A percentile compares a stretch with the other conserved stretches of the same genome.
Conservation (phyloP, 2,113 vertebrate species). For the Chamaetylas fuelleborni region DNA sequence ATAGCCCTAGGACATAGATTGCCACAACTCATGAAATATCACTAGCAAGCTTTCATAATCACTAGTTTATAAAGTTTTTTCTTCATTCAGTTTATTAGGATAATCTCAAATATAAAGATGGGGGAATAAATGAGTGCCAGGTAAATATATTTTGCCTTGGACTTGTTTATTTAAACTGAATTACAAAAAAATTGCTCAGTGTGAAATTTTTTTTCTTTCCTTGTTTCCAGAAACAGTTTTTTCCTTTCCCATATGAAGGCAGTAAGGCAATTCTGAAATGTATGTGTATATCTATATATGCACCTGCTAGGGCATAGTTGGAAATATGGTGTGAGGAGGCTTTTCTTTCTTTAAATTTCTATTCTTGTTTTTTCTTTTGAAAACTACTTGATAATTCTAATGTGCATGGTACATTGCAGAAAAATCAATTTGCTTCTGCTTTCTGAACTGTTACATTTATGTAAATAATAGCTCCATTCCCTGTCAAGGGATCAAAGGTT, state of each 20-base stretch:
- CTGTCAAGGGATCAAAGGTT: conserved; percentile 7
- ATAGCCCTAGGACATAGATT: not conserved
- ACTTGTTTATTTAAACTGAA: not conserved
- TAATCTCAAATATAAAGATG: not conserved
- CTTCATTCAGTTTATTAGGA: not conserved
- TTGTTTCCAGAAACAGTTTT: not conserved
- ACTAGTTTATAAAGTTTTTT: not conserved
- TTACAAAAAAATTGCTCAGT: not conserved
- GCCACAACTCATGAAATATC: not conserved
- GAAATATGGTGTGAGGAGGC: not conserved
- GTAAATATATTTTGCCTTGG: not conserved
- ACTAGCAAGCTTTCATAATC: not conserved
- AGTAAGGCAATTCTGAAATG: not conserved
- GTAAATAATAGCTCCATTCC: conserved; percentile 37
- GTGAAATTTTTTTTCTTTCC: not conserved
- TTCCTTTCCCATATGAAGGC: not conserved
- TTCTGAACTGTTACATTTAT: not conserved
- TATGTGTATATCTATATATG: not conserved
- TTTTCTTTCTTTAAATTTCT: not conserved
- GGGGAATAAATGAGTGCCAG: too few species aligned
- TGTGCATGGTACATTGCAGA: not conserved
- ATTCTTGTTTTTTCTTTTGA: not conserved
- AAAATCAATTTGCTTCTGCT: not conserved
- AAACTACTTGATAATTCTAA: not conserved
- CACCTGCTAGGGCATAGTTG: not conserved